Conservation (phyloP, 2,113 vertebrate species). For the Drymodes brunneopygia region DNA sequence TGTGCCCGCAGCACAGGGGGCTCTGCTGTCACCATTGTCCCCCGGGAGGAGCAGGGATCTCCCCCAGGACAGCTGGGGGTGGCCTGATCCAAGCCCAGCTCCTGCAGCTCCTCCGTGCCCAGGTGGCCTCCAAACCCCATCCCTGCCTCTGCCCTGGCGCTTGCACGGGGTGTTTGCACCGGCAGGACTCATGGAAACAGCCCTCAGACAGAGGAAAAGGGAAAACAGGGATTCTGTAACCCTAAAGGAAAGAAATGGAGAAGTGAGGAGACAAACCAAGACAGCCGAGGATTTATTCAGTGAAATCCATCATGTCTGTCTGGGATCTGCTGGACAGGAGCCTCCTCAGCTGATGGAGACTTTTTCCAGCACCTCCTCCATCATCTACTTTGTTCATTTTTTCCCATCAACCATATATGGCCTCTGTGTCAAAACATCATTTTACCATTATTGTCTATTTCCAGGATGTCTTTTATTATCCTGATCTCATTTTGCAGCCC, state of each 20-base stretch:
- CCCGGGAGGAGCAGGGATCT: no score
- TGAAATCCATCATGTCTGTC: background rate
- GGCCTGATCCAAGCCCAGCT: accelerated
- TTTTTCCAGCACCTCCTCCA: slow-evolving; percentile 39
- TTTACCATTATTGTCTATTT: slow-evolving; percentile 41
- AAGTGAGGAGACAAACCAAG: background rate
- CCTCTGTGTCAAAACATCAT: slow-evolving; percentile 61
- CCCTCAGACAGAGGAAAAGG: background rate
- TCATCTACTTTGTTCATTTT: slow-evolving; percentile 3
- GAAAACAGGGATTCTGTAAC: background rate
- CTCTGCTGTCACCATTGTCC: background rate
- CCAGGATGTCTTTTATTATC: slow-evolving; percentile 13
- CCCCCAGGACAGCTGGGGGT: background rate
- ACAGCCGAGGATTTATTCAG: background rate
- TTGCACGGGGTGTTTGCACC: accelerated
- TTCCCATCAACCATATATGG: slow-evolving; percentile 12
- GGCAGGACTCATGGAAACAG: accelerated
- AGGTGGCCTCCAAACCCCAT: accelerated
- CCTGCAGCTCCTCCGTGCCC: accelerated
- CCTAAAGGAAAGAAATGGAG: background rate
- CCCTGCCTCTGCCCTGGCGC: accelerated
- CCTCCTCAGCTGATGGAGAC: slow-evolving; percentile 11
- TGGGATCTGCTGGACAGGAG: background rate
- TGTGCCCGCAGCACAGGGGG: accelerated
- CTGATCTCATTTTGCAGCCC: background rate